phyloP scores from a whole-genome alignment of 1,140 invertebrate genomes.

The Aphidius ervi region DNA sequence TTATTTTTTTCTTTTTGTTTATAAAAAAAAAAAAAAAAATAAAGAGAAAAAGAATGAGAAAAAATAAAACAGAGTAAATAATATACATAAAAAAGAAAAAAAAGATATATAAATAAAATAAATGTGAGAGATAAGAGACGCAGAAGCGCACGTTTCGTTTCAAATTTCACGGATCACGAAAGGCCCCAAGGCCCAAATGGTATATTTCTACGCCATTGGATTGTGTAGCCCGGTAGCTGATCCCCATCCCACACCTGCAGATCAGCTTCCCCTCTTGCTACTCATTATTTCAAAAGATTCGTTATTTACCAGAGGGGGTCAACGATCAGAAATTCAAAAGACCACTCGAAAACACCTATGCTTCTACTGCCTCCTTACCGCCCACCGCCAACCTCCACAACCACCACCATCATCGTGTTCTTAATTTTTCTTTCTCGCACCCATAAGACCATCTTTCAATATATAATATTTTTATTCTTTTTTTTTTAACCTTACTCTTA shows the following conservation, averaged over 20 bases:
- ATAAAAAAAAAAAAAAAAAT: too few relatives aligned
- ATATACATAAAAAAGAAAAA: too few relatives aligned
- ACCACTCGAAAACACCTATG: slow-evolving; percentile 35
- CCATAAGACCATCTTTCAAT: slow-evolving; percentile 5
- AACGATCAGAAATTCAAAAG: slow-evolving; percentile 47
- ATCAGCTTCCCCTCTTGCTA: slow-evolving; percentile 39
- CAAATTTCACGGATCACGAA: slow-evolving; percentile 31
- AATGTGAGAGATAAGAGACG: neutral
- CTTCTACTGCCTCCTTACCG: neutral
- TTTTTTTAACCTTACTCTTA: neutral
- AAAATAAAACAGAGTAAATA: too few relatives aligned
- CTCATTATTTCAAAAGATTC: slow-evolving; percentile 51
- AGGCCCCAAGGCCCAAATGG: too few relatives aligned
- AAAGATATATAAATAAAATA: neutral
- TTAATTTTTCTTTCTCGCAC: slow-evolving; percentile 5
- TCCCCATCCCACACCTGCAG: slow-evolving; percentile 48
- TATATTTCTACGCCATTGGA: slow-evolving; percentile 38
- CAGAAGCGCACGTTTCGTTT: slow-evolving; percentile 10
- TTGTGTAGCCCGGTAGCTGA: slow-evolving; percentile 49
- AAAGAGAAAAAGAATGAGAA: too few relatives aligned
- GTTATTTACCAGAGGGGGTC: slow-evolving; percentile 49
- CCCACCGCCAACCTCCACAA: too few relatives aligned
- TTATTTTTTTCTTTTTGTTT: too few relatives aligned
- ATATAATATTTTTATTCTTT: slow-evolving; percentile 1
- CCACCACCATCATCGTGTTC: too few relatives aligned